Base-by-base conservation (phyloP, 2,888 invertebrate species). In the Harpalus rubripes region DNA sequence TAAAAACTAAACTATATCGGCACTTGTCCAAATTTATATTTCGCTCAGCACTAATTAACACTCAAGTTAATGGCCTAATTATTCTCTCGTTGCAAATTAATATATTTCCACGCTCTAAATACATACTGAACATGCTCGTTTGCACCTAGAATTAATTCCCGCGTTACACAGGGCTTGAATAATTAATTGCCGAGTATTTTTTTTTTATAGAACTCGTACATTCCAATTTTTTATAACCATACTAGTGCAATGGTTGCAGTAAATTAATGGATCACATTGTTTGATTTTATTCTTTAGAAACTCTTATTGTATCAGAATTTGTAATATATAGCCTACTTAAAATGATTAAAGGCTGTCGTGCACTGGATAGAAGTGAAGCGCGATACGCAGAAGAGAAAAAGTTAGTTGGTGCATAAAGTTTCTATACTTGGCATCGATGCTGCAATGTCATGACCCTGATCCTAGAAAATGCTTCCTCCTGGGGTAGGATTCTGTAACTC, bases 61-160 rank as follows among this genome's bases (percentile, higher is more conserved):
- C 32, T 39, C 68, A 68, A 68, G 68, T 68, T 63, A 32, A 68
- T 68, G 39, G 39, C 39, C 68, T 68, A 68, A 68, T 68, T 68
- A 68, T 68, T 68, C 68, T 39, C 39, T 68, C 32, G 32, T 68
- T 15, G n/a, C 68, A 39, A 74, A 74, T 74, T 74, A 74, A 74
- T 74, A 74, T 18, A 74, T 74, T 44, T 52, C 44, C 8, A 12
- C 44, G 44, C 12, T 32, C 32, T 32, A 32, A 32, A 32, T 32
- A 32, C 32, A 32, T 52, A 12, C 44, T 52, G 32, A 32, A 52
- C 44, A 52, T 52, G 12, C 44, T 52, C 44, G 44, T 52, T 8
- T 52, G 12, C 44, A 52, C 44, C 10, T 12, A 12, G 44, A 12
- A 52, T 52, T 52, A 52, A 52, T 52, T 52, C 32, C 32, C 12